Evolutionary conservation across 2,797 vertebrate genomes (phyloP).

Genomic region (Peromyscus attwateri): DNA sequence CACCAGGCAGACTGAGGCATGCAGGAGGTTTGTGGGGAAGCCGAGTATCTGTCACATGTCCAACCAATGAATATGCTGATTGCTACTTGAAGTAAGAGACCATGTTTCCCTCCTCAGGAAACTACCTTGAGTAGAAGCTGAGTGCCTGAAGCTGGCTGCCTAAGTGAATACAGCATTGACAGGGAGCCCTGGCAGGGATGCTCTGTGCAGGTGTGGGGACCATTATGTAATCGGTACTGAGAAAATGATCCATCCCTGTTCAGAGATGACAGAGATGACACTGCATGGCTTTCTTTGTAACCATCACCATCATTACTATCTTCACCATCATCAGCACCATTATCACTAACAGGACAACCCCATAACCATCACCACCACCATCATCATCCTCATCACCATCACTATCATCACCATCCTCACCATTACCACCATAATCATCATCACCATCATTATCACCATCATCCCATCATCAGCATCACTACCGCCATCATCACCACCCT

Average conservation of each 20-base stretch:
- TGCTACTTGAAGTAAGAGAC: not conserved
- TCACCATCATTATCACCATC: not conserved
- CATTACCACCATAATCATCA: not conserved
- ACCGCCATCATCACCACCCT: not conserved
- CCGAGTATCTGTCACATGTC: accelerated
- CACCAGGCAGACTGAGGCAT: not conserved
- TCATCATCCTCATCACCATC: not conserved
- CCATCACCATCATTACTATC: not conserved
- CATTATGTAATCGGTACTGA: not conserved
- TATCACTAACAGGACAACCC: not conserved
- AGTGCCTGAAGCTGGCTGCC: not conserved
- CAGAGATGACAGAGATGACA: conserved; percentile 67
- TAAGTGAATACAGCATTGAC: accelerated
- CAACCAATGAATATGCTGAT: accelerated
- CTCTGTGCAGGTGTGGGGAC: not conserved
- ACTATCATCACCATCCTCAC: not conserved
- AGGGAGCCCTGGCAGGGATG: not conserved
- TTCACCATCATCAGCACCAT: not conserved
- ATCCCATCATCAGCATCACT: not conserved
- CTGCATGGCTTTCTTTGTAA: conserved; percentile 74
- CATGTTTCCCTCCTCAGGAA: not conserved
- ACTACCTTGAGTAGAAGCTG: accelerated
- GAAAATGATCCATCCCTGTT: conserved; percentile 77
- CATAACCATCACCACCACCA: too few relatives aligned
- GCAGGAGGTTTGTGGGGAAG: accelerated